Conservation (phyloP, 2,797 vertebrate species). For the Cuculus canorus region DNA sequence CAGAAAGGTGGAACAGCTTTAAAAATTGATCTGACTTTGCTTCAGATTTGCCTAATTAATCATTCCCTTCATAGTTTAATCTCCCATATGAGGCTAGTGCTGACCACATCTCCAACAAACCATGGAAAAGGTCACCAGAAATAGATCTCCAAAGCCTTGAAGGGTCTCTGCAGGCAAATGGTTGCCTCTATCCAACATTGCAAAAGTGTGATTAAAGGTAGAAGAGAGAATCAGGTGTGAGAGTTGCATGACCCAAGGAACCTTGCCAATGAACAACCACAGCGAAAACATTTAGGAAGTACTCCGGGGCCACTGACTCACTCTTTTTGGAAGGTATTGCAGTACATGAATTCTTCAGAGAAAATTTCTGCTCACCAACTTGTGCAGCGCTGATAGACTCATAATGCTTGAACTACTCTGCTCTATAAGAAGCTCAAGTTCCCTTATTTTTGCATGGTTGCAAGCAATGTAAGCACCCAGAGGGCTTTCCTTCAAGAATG, state of each 20-base stretch:
- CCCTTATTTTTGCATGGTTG: neutral
- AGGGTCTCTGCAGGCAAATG: neutral
- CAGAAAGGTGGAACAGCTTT: neutral
- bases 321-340: neutral
- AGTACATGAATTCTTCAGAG: neutral
- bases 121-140: slow-evolving; percentile 24
- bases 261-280: neutral
- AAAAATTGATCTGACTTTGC: slow-evolving; percentile 13
- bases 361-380: neutral
- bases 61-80: slow-evolving; percentile 6
- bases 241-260: neutral
- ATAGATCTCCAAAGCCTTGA: slow-evolving; percentile 10
- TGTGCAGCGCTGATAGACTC: neutral
- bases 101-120: slow-evolving; percentile 30
- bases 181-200: neutral
- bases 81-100: neutral
- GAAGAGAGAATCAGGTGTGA: neutral
- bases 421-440: neutral
- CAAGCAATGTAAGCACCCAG: neutral
- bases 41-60: slow-evolving; percentile 43
- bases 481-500: neutral
- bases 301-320: neutral
- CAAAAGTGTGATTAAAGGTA: slow-evolving; percentile 1
- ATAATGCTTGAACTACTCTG: neutral
- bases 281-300: neutral